phyloP scores from a whole-genome alignment of 2,797 vertebrate genomes.

The Sebastes iracundus region DNA sequence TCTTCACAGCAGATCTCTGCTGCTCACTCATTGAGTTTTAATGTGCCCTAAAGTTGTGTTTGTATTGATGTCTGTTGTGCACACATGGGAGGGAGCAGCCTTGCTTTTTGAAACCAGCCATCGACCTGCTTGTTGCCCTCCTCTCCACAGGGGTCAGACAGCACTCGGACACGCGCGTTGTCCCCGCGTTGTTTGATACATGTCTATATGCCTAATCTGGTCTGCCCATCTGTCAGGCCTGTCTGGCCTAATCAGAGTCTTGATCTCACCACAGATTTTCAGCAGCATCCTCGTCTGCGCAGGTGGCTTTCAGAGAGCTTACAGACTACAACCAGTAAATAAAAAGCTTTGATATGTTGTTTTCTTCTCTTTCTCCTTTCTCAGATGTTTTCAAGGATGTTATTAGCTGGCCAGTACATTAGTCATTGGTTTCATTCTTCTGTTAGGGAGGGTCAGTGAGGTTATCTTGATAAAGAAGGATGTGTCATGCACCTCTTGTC shows the following conservation, averaged over 20 bases:
- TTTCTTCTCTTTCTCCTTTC: slow-evolving; percentile 10
- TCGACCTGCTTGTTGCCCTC: slow-evolving; percentile 41
- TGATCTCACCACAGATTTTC: slow-evolving; percentile 46
- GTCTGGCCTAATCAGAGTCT: slow-evolving; percentile 75
- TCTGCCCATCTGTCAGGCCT: slow-evolving; percentile 80
- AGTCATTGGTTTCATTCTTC: slow-evolving; percentile 38
- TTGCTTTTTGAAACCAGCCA: slow-evolving; percentile 13
- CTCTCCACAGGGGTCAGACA: slow-evolving; percentile 68
- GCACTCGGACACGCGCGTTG: slow-evolving; percentile 51
- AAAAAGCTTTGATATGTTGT: slow-evolving; percentile 30
- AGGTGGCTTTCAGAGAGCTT: slow-evolving; percentile 57
- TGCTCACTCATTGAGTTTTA: neutral
- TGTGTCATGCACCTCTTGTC: slow-evolving; percentile 66
- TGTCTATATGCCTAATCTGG: slow-evolving; percentile 80
- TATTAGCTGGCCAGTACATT: slow-evolving; percentile 31
- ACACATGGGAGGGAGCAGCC: neutral
- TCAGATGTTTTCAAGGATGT: slow-evolving; percentile 35
- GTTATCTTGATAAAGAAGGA: slow-evolving; percentile 53
- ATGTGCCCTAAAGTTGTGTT: neutral
- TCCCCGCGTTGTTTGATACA: slow-evolving; percentile 73
- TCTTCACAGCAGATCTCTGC: neutral
- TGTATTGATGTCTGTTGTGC: neutral
- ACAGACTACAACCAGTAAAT: slow-evolving; percentile 22
- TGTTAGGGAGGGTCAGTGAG: slow-evolving; percentile 36
- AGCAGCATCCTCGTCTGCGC: slow-evolving; percentile 9